These are phyloP conservation scores for Fregata magnificens DNA, from an alignment of 2,113 vertebrate genomes.

Conservation along the genomic window DNA sequence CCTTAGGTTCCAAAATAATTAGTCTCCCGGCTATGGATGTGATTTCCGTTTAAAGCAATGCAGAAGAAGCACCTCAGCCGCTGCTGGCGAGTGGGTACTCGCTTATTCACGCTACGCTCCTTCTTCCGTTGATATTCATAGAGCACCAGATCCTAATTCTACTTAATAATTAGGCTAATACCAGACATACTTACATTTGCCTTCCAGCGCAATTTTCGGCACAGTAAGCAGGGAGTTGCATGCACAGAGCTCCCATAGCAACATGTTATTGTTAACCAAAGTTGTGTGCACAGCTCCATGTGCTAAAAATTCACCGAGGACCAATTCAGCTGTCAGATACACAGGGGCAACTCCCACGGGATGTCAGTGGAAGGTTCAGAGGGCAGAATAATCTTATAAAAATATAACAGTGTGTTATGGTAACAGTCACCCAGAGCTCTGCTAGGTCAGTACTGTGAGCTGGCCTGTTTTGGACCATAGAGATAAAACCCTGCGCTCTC, in stretches of 20 bases:
- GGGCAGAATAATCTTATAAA: constrained; percentile 4
- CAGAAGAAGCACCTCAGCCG: constrained; percentile 37
- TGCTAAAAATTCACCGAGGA: constrained; percentile 48
- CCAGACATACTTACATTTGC: constrained; percentile 21
- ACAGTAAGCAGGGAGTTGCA: constrained; percentile 10
- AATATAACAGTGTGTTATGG: background rate
- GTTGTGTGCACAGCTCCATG: constrained; percentile 7
- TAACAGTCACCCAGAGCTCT: background rate
- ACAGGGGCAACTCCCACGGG: background rate
- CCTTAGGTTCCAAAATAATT: constrained; percentile 73
- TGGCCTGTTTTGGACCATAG: background rate
- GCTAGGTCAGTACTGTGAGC: background rate
- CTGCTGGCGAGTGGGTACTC: constrained; percentile 37
- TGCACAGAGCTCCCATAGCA: constrained; percentile 12
- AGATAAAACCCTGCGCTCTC: background rate
- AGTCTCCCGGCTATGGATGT: constrained; percentile 65
- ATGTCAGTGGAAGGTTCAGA: background rate
- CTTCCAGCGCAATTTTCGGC: constrained; percentile 30
- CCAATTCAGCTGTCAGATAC: constrained; percentile 47
- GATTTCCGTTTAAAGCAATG: constrained; percentile 64
- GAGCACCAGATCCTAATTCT: constrained; percentile 14
- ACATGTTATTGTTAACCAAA: constrained; percentile 57
- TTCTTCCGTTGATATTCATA: constrained; percentile 32
- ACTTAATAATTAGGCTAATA: constrained; percentile 46
- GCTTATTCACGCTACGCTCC: background rate